Base-by-base conservation (phyloP, 1,140 invertebrate species). In the Psix sp. region DNA sequence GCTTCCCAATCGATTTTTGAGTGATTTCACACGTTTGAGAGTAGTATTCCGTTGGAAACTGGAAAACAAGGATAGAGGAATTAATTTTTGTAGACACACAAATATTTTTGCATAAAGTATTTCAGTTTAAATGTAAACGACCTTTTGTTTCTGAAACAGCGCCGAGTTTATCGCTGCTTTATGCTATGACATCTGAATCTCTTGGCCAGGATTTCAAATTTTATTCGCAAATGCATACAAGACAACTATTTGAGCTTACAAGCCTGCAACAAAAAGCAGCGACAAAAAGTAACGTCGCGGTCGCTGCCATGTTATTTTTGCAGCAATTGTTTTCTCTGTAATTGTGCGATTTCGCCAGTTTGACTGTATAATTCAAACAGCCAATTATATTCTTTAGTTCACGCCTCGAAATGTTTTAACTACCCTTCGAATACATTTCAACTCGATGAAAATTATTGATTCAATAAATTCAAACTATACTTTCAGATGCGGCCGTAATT, bases 221-320 rank as follows among this genome's bases (percentile, higher is more conserved):
- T 67, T 45, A 57, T 57, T 57, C 36, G 38, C 52, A 57, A 51
- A 67, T 67, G 45, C 57, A 57, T 31, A 67, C 63, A 51, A 42
- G 43, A 45, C 52, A 67, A 43, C 52, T 43, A 51, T 67, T 57
- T 43, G 43, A 46, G 49, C 40, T 39, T 21, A 17, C 40, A 17
- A 54, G 0, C 7, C 49, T 14, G 17, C 21, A 33, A 38, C 49
- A 66, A 66, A 63, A 63, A 52, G 16, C 39, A n/a, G 29, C 39
- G 57, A 29, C 33, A 54, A 54, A 66, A 56, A 66, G 49, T 49
- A 11, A 49, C 33, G 21, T 48, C 42, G 51, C 51, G 51, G 33
- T 33, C 49, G 31, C 60, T 35, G 42, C 24, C 36, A 31, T 57
- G 54, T 59, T 43, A 68, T 68, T 68, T 68, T 39, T 21, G 42